Evolutionary conservation across 2,113 vertebrate genomes (phyloP).

Genomic region (Microtus ochrogaster): DNA sequence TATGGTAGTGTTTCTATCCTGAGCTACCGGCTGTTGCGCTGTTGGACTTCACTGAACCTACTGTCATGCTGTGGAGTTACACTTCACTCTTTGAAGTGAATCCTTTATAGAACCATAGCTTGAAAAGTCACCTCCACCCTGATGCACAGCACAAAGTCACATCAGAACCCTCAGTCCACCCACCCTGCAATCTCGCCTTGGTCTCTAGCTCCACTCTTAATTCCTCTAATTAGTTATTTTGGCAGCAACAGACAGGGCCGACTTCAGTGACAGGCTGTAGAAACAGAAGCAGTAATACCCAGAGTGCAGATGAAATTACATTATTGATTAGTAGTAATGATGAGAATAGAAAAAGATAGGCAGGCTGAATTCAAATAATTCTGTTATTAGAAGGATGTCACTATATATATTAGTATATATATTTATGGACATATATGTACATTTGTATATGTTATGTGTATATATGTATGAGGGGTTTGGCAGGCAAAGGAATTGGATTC

Average conservation of each 20-base stretch:
- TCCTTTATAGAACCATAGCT: background rate
- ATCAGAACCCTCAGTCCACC: background rate
- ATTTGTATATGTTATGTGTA: background rate
- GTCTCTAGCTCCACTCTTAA: background rate
- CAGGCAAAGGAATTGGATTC: conserved; percentile 39
- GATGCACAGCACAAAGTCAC: background rate
- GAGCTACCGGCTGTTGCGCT: background rate
- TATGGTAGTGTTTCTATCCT: background rate
- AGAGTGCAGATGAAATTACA: conserved; percentile 49
- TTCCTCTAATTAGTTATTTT: conserved; percentile 52
- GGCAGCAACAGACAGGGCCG: background rate
- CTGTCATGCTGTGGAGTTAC: background rate
- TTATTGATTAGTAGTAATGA: conserved; percentile 63
- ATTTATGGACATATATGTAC: background rate
- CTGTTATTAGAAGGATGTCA: conserved; percentile 46
- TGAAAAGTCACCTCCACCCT: background rate
- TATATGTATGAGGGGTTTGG: conserved; percentile 51
- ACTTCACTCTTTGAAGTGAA: background rate
- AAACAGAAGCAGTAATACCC: conserved; percentile 45
- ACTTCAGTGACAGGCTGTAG: background rate
- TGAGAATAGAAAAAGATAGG: conserved; percentile 64
- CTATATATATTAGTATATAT: conserved; percentile 62
- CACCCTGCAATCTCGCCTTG: conserved; percentile 21
- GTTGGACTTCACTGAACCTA: background rate
- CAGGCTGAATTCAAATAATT: conserved; percentile 60